Evolutionary conservation across 2,113 vertebrate species (phyloP).

Genomic region (Chloropsis cyanopogon): DNA sequence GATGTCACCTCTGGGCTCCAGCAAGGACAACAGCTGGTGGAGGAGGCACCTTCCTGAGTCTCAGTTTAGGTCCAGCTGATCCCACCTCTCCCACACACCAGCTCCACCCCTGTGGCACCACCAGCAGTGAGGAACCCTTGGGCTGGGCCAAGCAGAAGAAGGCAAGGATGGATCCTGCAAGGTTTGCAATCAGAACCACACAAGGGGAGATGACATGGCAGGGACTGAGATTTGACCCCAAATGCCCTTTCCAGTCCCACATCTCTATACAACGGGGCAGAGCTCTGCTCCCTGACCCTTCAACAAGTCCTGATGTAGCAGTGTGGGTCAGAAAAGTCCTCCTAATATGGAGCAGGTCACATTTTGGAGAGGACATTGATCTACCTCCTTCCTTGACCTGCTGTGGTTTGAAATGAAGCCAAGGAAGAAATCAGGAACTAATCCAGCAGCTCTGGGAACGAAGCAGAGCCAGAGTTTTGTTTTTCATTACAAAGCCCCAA

Average conservation of each 20-base stretch:
- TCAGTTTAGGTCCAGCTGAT: not conserved
- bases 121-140: not conserved
- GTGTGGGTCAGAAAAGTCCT: not conserved
- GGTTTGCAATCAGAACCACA: not conserved
- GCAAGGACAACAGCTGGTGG: not conserved
- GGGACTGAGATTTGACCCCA: not conserved
- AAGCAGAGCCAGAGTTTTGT: slow-evolving; percentile 35
- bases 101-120: not conserved
- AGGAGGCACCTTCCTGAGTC: not conserved
- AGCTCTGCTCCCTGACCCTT: not conserved
- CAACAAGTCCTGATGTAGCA: not conserved
- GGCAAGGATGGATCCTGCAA: not conserved
- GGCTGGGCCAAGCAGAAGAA: not conserved
- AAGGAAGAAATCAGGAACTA: slow-evolving; percentile 44
- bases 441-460: slow-evolving; percentile 58
- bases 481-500: slow-evolving; percentile 48
- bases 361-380: not conserved
- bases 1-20: not conserved
- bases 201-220: not conserved
- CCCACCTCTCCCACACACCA: not conserved
- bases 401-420: not conserved
- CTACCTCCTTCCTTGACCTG: not conserved
- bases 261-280: not conserved
- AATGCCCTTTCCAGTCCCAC: not conserved
- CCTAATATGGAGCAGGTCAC: not conserved